These are phyloP conservation scores for Amphiduros pacificus DNA, from an alignment of 2,888 invertebrate species.

Conservation along the genomic window DNA sequence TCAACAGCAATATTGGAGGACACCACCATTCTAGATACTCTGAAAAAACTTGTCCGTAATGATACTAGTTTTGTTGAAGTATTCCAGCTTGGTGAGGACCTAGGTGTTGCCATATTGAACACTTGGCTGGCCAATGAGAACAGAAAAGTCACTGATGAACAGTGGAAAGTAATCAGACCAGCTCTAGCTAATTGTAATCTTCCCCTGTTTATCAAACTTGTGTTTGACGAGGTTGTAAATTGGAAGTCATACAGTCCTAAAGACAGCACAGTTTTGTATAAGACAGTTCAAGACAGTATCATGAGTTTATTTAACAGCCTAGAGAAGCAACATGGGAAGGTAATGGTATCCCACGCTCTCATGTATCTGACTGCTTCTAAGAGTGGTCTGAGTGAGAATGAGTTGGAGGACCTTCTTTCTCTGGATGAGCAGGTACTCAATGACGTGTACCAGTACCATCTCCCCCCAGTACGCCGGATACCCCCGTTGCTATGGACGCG, in stretches of 20 bases:
- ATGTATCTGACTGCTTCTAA: constrained; percentile 61
- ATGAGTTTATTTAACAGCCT: constrained; percentile 34
- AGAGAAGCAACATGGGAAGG: constrained; percentile 33
- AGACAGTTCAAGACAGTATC: constrained; percentile 38
- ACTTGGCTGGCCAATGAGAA: neutral
- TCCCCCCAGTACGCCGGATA: constrained; percentile 43
- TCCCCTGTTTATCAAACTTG: constrained; percentile 35
- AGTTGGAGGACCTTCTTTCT: constrained; percentile 57
- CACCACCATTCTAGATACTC: neutral
- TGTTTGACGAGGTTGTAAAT: constrained; percentile 33
- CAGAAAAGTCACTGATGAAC: neutral
- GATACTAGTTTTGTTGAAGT: neutral
- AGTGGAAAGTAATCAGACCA: neutral
- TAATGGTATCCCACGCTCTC: constrained; percentile 33
- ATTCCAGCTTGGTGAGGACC: neutral
- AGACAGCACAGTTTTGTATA: constrained; percentile 22
- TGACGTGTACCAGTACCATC: constrained; percentile 34
- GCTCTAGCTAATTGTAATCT: constrained; percentile 32
- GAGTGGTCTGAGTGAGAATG: constrained; percentile 83
- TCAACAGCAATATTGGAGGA: constrained; percentile 27
- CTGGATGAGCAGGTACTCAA: constrained; percentile 35
- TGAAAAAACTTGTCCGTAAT: neutral
- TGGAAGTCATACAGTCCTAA: constrained; percentile 34
- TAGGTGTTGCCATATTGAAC: neutral
- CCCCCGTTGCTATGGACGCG: constrained; percentile 38